phyloP scores from a whole-genome alignment of 2,888 invertebrate species.

The Orchesellides sinensis region DNA sequence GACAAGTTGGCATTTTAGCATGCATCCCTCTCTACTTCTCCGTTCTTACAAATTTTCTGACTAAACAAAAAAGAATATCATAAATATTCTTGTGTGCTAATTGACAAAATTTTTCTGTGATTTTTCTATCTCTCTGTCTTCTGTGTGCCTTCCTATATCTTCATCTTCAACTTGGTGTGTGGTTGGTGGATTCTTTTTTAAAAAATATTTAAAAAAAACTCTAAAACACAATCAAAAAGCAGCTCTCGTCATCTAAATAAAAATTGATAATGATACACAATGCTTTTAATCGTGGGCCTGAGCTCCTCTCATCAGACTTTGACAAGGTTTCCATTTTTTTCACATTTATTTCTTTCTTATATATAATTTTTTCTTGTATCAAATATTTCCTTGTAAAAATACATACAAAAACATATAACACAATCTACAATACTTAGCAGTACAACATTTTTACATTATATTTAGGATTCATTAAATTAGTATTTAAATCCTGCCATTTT shows the following conservation, averaged over 20 bases:
- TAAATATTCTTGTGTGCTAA: neutral
- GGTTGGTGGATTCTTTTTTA: slow-evolving; percentile 22
- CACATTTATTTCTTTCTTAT: neutral
- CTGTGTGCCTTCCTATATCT: slow-evolving; percentile 24
- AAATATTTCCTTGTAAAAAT: neutral
- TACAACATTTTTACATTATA: no score
- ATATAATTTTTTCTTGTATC: neutral
- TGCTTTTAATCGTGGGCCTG: slow-evolving; percentile 71
- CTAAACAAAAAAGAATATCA: neutral
- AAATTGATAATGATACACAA: slow-evolving; percentile 70
- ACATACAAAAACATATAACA: neutral
- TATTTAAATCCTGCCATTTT: no score
- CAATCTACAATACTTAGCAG: no score
- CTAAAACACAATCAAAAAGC: slow-evolving; percentile 23
- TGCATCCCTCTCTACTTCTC: neutral
- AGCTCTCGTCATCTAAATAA: no score
- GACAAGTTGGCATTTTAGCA: neutral
- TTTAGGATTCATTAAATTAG: no score
- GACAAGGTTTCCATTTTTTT: slow-evolving; percentile 55
- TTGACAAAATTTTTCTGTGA: neutral
- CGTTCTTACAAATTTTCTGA: neutral
- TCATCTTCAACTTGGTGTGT: neutral
- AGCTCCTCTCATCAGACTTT: slow-evolving; percentile 68
- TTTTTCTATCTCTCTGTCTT: slow-evolving; percentile 25
- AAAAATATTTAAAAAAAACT: slow-evolving; percentile 8